A percentile compares a stretch with the other conserved stretches of the same genome.
Evolutionary conservation across 2,888 invertebrate genomes (phyloP).

Genomic region (Heteropelma amictum): DNA sequence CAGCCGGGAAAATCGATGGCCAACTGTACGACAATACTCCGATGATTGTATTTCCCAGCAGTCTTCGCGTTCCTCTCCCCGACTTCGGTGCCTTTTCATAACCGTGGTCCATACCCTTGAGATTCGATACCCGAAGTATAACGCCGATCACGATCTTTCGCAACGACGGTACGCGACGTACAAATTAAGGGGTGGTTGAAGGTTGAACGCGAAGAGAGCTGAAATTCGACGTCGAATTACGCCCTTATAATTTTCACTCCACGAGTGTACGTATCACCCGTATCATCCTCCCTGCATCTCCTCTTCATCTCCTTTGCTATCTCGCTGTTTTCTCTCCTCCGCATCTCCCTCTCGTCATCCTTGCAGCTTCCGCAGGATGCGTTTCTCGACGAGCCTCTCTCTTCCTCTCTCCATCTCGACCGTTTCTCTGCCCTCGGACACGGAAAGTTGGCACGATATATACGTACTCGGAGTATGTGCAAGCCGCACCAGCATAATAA

Average conservation of each 20-base stretch:
- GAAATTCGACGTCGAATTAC: background rate
- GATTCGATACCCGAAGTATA: background rate
- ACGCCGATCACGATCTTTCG: constrained; percentile 5
- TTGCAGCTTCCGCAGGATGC: constrained; percentile 47
- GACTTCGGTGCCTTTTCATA: background rate
- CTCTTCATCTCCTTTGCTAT: constrained; percentile 26
- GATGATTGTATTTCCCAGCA: too few relatives aligned
- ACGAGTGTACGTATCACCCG: background rate
- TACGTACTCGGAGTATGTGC: background rate
- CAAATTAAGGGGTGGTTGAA: background rate
- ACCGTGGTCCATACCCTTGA: background rate
- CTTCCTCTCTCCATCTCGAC: too few relatives aligned
- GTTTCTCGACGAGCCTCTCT: constrained; percentile 61
- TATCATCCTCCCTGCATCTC: constrained; percentile 5
- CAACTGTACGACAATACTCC: too few relatives aligned
- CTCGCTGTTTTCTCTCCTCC: background rate
- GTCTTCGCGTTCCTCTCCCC: too few relatives aligned
- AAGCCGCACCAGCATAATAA: constrained; percentile 40
- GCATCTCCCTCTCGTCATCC: constrained; percentile 28
- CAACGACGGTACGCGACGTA: too few relatives aligned
- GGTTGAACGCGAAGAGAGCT: background rate
- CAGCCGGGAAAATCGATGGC: constrained; percentile 40
- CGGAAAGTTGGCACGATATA: background rate
- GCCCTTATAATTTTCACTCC: background rate
- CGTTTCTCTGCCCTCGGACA: constrained; percentile 1